A percentile compares a stretch with the other conserved stretches of the same genome.
phyloP scores from a whole-genome alignment of 2,888 invertebrate genomes.

The Meteorus cinctellus region DNA sequence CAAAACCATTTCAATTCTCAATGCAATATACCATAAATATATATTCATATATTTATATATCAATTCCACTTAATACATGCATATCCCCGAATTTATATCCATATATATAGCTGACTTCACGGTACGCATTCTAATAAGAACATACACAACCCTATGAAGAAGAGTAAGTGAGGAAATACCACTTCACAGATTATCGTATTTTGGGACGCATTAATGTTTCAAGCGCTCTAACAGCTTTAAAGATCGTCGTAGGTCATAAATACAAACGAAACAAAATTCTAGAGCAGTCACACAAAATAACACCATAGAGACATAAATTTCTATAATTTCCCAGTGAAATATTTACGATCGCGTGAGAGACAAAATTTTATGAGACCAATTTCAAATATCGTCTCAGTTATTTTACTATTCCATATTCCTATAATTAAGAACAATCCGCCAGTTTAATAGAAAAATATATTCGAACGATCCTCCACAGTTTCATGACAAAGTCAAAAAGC shows the following conservation, averaged over 20 bases:
- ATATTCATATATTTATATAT: no score
- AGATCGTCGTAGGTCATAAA: neutral
- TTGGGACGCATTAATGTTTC: conserved; percentile 13
- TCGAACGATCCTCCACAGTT: no score
- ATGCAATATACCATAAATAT: no score
- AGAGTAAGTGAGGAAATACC: conserved; percentile 2
- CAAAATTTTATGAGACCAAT: conserved; percentile 7
- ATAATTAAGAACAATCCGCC: no score
- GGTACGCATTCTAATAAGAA: neutral
- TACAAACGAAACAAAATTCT: conserved; percentile 1
- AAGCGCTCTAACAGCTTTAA: neutral
- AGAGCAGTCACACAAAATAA: neutral
- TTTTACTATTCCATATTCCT: neutral
- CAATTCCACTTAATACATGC: no score
- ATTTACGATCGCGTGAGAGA: neutral
- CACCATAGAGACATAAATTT: neutral
- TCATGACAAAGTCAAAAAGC: no score
- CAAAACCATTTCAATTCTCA: no score
- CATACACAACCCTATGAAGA: neutral
- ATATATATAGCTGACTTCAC: neutral
- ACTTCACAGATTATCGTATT: conserved; percentile 9
- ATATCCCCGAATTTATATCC: no score
- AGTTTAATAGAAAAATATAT: no score
- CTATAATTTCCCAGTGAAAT: conserved; percentile 12
- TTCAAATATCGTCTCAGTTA: neutral